Percentiles rank a stretch among this genome's conserved stretches.
These are phyloP conservation scores for Oceanodroma tethys DNA, from an alignment of 2,113 vertebrate genomes.

Conservation along the genomic window DNA sequence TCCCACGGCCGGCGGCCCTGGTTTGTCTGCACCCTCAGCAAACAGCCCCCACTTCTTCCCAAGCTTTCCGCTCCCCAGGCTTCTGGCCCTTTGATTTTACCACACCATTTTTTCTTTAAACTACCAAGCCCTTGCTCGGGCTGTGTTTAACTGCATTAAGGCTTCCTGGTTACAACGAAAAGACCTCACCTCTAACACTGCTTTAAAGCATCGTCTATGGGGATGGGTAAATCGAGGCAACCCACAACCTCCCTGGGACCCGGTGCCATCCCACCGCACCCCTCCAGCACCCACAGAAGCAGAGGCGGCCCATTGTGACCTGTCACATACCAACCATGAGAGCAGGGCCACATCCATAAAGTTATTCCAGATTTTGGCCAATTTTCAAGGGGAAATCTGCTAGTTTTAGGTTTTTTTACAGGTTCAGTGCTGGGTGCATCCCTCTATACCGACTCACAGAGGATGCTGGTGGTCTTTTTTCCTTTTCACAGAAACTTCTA, in stretches of 20 bases:
- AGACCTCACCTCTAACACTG: background rate
- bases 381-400: background rate
- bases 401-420: background rate
- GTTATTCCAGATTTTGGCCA: background rate
- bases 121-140: background rate
- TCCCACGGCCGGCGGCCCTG: background rate
- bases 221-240: background rate
- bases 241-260: background rate
- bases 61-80: background rate
- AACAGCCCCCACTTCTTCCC: background rate
- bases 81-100: background rate
- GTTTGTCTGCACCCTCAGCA: background rate
- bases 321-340: too few relatives aligned
- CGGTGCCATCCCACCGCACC: too few relatives aligned
- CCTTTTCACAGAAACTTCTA: background rate
- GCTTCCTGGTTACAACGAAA: background rate
- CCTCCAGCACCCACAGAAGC: rapidly evolving
- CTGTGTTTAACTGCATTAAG: background rate
- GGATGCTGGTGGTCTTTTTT: background rate
- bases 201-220: background rate
- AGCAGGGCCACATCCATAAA: too few relatives aligned
- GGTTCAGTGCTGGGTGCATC: background rate
- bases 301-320: background rate
- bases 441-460: background rate
- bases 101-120: background rate